These are phyloP conservation scores for Xenops minutus DNA, from an alignment of 2,797 vertebrate species.

Conservation along the genomic window DNA sequence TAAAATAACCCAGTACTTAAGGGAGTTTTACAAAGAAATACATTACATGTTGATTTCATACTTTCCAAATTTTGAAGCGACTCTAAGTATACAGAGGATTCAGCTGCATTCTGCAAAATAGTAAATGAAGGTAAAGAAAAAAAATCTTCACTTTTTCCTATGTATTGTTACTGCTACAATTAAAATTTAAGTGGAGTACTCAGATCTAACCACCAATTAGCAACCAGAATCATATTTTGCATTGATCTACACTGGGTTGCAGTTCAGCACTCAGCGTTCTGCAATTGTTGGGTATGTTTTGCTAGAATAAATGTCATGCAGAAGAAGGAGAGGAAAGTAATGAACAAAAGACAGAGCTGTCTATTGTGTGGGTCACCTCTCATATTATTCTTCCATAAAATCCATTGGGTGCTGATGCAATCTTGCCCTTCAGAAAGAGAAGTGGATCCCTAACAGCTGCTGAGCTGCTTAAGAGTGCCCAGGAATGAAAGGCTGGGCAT, in stretches of 20 bases:
- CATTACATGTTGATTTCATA: neutral
- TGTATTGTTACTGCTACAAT: neutral
- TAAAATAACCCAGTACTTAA: constrained; percentile 1
- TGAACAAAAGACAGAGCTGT: neutral
- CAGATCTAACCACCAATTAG: neutral
- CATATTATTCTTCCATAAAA: neutral
- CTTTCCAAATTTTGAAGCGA: neutral
- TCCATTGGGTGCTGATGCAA: neutral
- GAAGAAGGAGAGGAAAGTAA: neutral
- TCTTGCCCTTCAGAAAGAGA: neutral
- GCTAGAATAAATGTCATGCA: neutral
- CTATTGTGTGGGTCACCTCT: neutral
- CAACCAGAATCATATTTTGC: neutral
- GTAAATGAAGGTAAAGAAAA: neutral
- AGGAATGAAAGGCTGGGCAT: neutral
- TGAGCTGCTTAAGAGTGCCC: neutral
- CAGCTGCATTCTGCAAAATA: neutral
- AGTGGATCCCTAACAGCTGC: neutral
- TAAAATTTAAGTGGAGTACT: neutral
- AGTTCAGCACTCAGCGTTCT: neutral
- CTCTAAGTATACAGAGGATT: neutral
- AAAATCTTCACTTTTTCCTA: neutral
- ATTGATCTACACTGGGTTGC: neutral
- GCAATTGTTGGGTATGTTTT: neutral
- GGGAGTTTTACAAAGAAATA: neutral